Conservation (phyloP, 1,140 invertebrate species). For the Gryon sp. region DNA sequence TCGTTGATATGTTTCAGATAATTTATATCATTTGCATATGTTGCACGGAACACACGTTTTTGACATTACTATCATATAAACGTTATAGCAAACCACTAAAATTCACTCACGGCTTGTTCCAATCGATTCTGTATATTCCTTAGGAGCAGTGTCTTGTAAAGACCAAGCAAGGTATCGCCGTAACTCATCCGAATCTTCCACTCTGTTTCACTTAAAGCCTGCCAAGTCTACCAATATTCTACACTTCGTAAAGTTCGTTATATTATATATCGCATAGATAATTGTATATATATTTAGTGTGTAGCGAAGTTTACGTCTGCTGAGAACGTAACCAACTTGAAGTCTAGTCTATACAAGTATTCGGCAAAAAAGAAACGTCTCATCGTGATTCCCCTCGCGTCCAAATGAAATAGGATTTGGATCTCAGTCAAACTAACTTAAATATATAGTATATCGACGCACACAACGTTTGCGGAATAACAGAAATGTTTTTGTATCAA, state of each 20-base stretch:
- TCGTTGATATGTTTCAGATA: background rate
- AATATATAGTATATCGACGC: conserved; percentile 55
- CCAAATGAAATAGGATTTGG: conserved; percentile 59
- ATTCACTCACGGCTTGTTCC: conserved; percentile 54
- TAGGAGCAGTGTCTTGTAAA: conserved; percentile 30
- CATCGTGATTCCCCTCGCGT: conserved; percentile 54
- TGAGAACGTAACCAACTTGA: conserved; percentile 2
- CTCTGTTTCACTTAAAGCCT: conserved; percentile 42
- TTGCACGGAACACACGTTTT: conserved; percentile 45
- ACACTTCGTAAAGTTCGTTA: conserved; percentile 52
- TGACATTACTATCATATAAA: conserved; percentile 55
- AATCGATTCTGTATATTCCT: conserved; percentile 51
- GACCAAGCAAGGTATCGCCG: conserved; percentile 40
- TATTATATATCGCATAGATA: conserved; percentile 50
- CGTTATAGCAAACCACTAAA: conserved; percentile 43
- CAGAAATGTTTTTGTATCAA: conserved; percentile 57
- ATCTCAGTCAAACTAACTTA: conserved; percentile 61
- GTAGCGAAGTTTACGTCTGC: conserved; percentile 18
- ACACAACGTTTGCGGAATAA: conserved; percentile 56
- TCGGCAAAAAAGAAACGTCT: conserved; percentile 35
- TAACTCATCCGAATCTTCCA: conserved; percentile 49
- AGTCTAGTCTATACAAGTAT: background rate
- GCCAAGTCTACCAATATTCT: conserved; percentile 51
- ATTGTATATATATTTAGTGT: conserved; percentile 55
- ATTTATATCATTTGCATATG: conserved; percentile 52